phyloP scores from a whole-genome alignment of 2,797 vertebrate species.

The Tenualosa ilisha region DNA sequence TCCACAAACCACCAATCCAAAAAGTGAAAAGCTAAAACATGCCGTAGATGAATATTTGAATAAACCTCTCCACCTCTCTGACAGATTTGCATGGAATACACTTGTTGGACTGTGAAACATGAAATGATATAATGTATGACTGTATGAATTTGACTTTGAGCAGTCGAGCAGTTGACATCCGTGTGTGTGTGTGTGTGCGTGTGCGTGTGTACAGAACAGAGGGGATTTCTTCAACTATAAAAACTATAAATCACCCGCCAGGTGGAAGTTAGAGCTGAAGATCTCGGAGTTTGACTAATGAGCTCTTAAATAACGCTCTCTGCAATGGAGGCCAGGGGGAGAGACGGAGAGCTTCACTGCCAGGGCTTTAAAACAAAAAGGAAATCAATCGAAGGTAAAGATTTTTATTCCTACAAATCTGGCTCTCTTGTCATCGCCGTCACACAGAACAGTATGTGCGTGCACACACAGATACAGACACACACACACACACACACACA shows the following conservation, averaged over 20 bases:
- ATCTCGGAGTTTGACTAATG: conserved; percentile 12
- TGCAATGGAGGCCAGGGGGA: background rate
- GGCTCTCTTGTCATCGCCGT: background rate
- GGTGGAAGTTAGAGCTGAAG: conserved; percentile 16
- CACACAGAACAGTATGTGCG: background rate
- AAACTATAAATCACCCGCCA: conserved; percentile 7
- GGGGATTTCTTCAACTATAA: conserved; percentile 20
- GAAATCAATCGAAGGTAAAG: background rate
- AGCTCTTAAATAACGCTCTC: background rate
- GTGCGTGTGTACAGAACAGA: background rate
- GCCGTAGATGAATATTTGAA: background rate
- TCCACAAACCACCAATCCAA: background rate
- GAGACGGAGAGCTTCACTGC: background rate
- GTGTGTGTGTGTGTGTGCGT: background rate
- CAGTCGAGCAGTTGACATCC: background rate
- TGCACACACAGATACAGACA: background rate
- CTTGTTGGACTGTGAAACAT: background rate
- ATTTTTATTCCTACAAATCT: background rate
- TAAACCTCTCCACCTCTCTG: background rate
- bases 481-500: background rate
- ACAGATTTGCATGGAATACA: background rate
- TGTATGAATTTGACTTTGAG: background rate
- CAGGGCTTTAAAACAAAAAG: background rate
- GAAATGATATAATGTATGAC: background rate
- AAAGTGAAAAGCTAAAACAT: background rate